Base-by-base conservation (phyloP, 2,888 invertebrate genomes). In the Autographa gamma region DNA sequence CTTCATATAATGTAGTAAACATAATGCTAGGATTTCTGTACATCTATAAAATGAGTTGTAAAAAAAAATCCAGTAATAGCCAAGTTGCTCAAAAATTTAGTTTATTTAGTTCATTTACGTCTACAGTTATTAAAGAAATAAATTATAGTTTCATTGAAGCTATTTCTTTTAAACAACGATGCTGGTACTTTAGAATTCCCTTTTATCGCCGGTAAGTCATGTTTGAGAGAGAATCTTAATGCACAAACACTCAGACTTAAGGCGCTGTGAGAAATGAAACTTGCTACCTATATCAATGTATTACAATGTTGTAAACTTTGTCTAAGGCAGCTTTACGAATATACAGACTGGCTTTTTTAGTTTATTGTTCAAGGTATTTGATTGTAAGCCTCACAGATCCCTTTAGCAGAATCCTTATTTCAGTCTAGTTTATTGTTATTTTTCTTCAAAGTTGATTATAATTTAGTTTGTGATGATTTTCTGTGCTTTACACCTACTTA, bases 221-320 rank as follows among this genome's bases (percentile, higher is more conserved):
- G 54, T 56, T 56, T 56, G 54, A 56, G 54, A 56, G 54, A 56
- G 54, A 56, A 56, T 56, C 54, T 56, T 56, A 56, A 56, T 56
- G 54, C 54, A 56, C 54, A 5, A 56, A 56, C 54, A 56, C 54
- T 56, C 54, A 56, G 54, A 56, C 25, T 19, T 19, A 56, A 25
- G 54, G 54, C 54, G 54, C 5, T 18, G 19, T 56, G 54, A 56
- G 48, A 48, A 48, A 48, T 48, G 48, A 48, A 48, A 56, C 19
- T 19, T 54, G 16, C 11, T 56, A 48, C n/a, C n/a, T 48, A n/a
- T 19, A 3, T 54, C 54, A 54, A 54, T 56, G 25, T 56, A 56
- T 56, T 56, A 56, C 25, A 56, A 19, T 25, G 54, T 56, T 56
- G 19, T 0, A 3, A 19, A 25, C 54, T 56, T 9, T 48, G n/a